Evolutionary conservation across 2,888 invertebrate genomes (phyloP).

Genomic region (Amaurobius ferox): DNA sequence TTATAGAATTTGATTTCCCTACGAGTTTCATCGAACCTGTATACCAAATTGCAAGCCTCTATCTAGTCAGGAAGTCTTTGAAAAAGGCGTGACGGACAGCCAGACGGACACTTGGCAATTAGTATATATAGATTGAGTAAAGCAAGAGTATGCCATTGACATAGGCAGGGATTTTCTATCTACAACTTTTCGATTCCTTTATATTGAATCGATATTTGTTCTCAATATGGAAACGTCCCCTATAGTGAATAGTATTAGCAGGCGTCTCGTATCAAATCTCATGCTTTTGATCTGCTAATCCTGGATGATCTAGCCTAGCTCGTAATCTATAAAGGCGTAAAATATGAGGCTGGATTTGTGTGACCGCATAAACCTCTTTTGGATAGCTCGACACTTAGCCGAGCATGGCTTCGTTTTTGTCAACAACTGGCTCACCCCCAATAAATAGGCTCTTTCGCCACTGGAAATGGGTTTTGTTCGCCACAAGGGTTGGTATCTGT

Average conservation of each 20-base stretch:
- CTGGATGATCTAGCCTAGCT: conserved; percentile 57
- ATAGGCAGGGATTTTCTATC: not conserved
- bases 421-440: not conserved
- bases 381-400: not conserved
- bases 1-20: too few species aligned
- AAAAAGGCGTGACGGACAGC: too few species aligned
- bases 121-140: too few species aligned
- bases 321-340: conserved; percentile 61
- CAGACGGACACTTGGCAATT: too few species aligned
- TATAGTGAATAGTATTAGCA: conserved; percentile 18
- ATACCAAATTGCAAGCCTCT: too few species aligned
- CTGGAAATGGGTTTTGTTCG: not conserved
- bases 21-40: too few species aligned
- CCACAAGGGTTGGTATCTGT: too few species aligned
- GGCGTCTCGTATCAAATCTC: conserved; percentile 52
- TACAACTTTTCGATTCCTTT: too few species aligned
- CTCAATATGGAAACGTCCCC: conserved; percentile 46
- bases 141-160: too few species aligned
- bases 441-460: not conserved
- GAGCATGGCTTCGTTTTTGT: not conserved
- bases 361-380: conserved; percentile 45
- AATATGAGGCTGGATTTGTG: conserved; percentile 46
- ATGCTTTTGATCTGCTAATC: conserved; percentile 66
- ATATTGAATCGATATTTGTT: not conserved
- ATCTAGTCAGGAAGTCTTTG: too few species aligned